Evolutionary conservation across 2,113 vertebrate genomes (phyloP).

Genomic region (Ammospiza caudacuta): DNA sequence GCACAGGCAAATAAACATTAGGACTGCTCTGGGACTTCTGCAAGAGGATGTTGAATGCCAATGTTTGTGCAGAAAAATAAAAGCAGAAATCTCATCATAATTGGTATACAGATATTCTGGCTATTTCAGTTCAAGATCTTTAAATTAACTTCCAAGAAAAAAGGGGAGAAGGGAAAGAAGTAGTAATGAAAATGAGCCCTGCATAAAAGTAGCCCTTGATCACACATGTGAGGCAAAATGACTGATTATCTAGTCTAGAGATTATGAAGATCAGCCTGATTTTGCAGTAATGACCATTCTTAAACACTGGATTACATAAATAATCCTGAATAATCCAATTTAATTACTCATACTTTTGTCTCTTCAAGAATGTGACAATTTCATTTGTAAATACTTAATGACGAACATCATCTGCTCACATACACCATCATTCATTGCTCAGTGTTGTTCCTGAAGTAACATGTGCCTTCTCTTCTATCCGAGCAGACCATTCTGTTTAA

Average conservation of each 20-base stretch:
- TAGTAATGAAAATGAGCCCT: not conserved
- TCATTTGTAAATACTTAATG: not conserved
- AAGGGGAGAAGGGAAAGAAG: not conserved
- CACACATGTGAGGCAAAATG: not conserved
- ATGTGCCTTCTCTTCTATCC: not conserved
- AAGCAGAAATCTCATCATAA: not conserved
- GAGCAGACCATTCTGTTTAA: not conserved
- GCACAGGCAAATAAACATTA: not conserved
- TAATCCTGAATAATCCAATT: not conserved
- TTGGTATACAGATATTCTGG: not conserved
- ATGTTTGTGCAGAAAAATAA: not conserved
- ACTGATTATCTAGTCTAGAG: conserved; percentile 2
- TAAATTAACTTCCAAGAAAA: not conserved
- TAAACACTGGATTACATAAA: conserved; percentile 20
- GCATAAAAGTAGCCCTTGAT: not conserved
- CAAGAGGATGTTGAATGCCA: not conserved
- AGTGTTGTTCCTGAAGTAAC: not conserved
- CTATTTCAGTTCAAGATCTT: not conserved
- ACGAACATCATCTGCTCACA: not conserved
- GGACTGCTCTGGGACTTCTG: not conserved
- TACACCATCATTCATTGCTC: not conserved
- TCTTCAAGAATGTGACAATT: not conserved
- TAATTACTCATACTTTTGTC: conserved; percentile 29
- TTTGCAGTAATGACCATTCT: not conserved
- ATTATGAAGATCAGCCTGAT: conserved; percentile 38